Evolutionary conservation across 1,140 invertebrate genomes (phyloP), one percentile per base, ranked within the genome.

Genomic region (Cardiocondyla obscurior): DNA sequence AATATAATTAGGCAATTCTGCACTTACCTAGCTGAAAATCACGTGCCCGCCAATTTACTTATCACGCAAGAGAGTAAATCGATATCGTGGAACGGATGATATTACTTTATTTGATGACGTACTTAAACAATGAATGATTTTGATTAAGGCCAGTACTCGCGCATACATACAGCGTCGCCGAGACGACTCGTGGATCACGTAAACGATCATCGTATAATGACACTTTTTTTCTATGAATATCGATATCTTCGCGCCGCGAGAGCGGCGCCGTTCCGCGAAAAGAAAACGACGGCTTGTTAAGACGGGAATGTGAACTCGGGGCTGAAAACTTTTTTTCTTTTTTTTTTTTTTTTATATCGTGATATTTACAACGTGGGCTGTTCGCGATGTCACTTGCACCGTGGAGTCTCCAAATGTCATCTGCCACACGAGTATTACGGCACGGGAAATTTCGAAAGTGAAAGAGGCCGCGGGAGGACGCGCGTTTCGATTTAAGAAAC

Each of bases 61-160:
- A 69, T 53, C 12, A 10, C 28, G 19, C 19, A 30, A 55, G 33
- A 67, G 62, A 79, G 65, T 53, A 79, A 79, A 79, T 79, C 74
- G 14, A 79, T 67, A 69, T 87, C 65, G 70, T 92, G 89, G 90
- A 93, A 93, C 92, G 92, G 93, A 92, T 92, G 85, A 90, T 93
- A 92, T 93, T 89, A 89, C 84, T 89, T 94, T 94, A 93, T 94
- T 93, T 88, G 84, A 91, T 91, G 85, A 87, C 81, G 87, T 88
- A 90, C 86, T 87, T 93, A 92, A 93, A 93, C 93, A 92, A 90
- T 90, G 84, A 90, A 89, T 86, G 88, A 87, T 85, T 88, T 88
- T 87, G 44, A 84, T 81, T 72, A 69, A 65, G 49, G 72, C 81
- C 62, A 55, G 60, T 53, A 58, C 70, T 88, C 85, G 62, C 58